Percentiles rank a stretch among this genome's conserved stretches.
These are phyloP conservation scores for Chanos chanos DNA, from an alignment of 2,797 vertebrate genomes.

Conservation along the genomic window DNA sequence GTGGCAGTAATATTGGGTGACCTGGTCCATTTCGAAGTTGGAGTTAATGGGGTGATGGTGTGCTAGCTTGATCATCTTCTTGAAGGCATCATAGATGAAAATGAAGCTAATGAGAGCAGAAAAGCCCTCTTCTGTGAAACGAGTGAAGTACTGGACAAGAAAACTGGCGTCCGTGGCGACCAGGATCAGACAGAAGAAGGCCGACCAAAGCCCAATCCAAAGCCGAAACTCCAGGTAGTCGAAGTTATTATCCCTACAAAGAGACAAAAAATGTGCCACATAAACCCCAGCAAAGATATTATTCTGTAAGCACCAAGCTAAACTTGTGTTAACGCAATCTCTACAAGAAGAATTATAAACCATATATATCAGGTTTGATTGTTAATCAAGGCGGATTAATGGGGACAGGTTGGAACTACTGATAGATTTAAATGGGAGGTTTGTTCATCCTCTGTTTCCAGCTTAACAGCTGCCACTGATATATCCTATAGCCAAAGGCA, in stretches of 20 bases:
- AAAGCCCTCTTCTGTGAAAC: constrained; percentile 96
- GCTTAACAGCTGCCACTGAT: too few relatives aligned
- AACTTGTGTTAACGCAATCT: too few relatives aligned
- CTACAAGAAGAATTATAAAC: too few relatives aligned
- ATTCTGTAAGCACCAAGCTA: too few relatives aligned
- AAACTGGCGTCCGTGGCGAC: constrained; percentile 96
- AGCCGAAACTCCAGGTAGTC: constrained; percentile 96
- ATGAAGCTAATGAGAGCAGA: constrained; percentile 98
- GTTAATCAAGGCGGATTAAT: too few relatives aligned
- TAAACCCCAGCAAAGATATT: too few relatives aligned
- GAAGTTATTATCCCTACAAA: constrained; percentile 83
- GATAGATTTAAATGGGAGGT: too few relatives aligned
- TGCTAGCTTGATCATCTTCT: constrained; percentile 95
- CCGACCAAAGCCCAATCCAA: constrained; percentile 98
- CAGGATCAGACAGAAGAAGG: constrained; percentile 82
- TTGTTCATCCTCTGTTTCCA: too few relatives aligned
- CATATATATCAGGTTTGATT: too few relatives aligned
- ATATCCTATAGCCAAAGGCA: too few relatives aligned
- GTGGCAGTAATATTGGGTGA: constrained; percentile 82
- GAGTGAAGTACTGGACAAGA: constrained; percentile 96
- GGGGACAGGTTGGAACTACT: too few relatives aligned
- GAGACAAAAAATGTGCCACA: background rate
- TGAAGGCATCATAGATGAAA: constrained; percentile 97
- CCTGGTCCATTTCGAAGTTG: constrained; percentile 69
- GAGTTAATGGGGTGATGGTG: constrained; percentile 87